Conservation (phyloP, 2,797 vertebrate genomes). For the Notolabrus celidotus region DNA sequence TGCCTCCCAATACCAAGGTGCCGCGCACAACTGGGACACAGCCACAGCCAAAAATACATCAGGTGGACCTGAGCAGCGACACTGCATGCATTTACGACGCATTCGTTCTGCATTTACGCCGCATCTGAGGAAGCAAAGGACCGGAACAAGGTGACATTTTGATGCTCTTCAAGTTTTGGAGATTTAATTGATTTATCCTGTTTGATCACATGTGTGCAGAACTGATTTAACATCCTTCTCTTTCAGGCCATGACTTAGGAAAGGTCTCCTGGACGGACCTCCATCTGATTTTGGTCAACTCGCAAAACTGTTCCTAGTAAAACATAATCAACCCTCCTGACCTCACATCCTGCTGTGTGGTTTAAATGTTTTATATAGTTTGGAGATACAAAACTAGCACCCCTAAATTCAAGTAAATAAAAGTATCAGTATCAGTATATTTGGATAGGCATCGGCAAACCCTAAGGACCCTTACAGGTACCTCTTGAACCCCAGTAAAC, state of each 20-base stretch:
- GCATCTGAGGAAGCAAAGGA: slow-evolving; percentile 34
- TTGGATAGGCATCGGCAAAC: too few species aligned
- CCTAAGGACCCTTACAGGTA: too few species aligned
- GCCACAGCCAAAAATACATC: slow-evolving; percentile 60
- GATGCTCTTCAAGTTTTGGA: slow-evolving; percentile 2
- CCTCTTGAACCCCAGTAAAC: too few species aligned
- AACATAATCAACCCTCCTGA: too few species aligned
- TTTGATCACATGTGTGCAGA: not conserved
- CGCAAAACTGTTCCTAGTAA: not conserved
- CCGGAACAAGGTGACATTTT: slow-evolving; percentile 57
- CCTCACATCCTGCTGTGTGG: too few species aligned
- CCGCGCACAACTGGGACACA: slow-evolving; percentile 64
- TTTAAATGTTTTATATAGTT: too few species aligned
- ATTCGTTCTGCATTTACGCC: slow-evolving; percentile 55
- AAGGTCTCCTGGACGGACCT: not conserved
- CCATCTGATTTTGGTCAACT: not conserved
- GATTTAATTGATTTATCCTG: not conserved
- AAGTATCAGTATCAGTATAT: too few species aligned
- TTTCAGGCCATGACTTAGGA: not conserved
- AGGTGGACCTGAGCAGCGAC: slow-evolving; percentile 36
- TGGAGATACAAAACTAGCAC: too few species aligned
- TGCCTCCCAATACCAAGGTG: slow-evolving; percentile 55
- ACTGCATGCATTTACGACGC: slow-evolving; percentile 17
- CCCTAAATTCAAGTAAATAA: too few species aligned
- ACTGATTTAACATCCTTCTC: not conserved